These are phyloP conservation scores for Botia kubotai DNA, from an alignment of 2,797 vertebrate genomes.

Conservation along the genomic window DNA sequence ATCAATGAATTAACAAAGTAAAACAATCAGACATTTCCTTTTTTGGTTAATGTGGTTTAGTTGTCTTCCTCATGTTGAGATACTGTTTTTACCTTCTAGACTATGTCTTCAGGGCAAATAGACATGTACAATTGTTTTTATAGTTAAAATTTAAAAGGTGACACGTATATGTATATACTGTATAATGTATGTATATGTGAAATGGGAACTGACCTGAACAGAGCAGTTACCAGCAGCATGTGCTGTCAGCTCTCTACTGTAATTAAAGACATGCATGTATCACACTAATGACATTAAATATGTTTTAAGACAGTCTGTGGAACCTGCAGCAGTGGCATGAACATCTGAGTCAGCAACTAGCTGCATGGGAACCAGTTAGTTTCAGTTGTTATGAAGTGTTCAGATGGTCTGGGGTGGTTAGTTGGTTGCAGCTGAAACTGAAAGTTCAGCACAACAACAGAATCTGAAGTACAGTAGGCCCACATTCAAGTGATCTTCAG, in stretches of 20 bases:
- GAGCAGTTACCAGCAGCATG: slow-evolving; percentile 77
- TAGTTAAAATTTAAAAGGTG: no score
- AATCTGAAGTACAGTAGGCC: background rate
- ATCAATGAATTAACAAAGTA: slow-evolving; percentile 12
- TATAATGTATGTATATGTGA: slow-evolving; percentile 24
- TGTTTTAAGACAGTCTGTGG: slow-evolving; percentile 37
- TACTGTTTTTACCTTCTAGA: background rate
- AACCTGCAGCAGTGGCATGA: background rate
- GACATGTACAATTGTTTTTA: background rate
- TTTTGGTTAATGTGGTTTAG: slow-evolving; percentile 33
- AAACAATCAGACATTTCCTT: slow-evolving; percentile 29
- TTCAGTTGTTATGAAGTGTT: slow-evolving; percentile 44
- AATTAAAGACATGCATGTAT: slow-evolving; percentile 69
- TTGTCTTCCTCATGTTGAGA: background rate
- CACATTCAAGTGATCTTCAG: background rate
- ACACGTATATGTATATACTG: no score
- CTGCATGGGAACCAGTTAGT: slow-evolving; percentile 27
- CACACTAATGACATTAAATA: slow-evolving; percentile 57
- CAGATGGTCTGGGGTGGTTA: slow-evolving; percentile 44
- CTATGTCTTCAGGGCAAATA: background rate
- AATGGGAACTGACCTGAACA: slow-evolving; percentile 79
- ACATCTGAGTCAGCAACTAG: slow-evolving; percentile 50
- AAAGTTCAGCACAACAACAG: slow-evolving; percentile 21
- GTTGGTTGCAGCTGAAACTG: slow-evolving; percentile 32
- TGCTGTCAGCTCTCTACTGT: slow-evolving; percentile 72